Evolutionary conservation across 2,113 vertebrate genomes (phyloP), one percentile per base, ranked within the genome.

Genomic region (Choloepus hoffmanni): DNA sequence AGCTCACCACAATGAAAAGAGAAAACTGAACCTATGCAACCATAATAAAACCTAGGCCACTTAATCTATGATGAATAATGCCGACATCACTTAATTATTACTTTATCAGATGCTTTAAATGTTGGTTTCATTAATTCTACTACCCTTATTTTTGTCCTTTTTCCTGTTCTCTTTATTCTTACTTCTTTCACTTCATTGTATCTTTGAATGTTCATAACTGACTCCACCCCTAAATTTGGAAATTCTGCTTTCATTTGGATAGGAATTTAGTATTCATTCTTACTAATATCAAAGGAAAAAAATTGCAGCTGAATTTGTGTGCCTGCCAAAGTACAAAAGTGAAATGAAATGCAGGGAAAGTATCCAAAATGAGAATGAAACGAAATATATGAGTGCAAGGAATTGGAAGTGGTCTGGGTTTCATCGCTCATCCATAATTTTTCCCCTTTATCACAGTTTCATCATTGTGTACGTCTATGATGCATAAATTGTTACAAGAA

Each of bases 321-420:
- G 45, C 62, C 87, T 79, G 83, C 73, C 77, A 86, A 79, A 79
- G 78, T 43, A 86, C 70, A 91, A 87, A 96, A 74, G 53, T 33
- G 74, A 93, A 86, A 94, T 96, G 84, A 96, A 97, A 97, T n/a
- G 33, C 43, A 95, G 50, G 70, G 82, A 96, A 88, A 2, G 58
- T 30, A 68, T 73, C 90, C 96, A 94, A 97, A 95, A 77, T 45
- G 50, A 92, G 36, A 91, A 95, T 85, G 53, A 91, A 89, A 90
- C 81, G 45, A 63, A 81, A 63, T 9, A 30, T 28, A 48, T 1
- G 28, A 74, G 43, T 81, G 15, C 36, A 68, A 5, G 5, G 86
- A 85, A 40, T 3, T 85, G 21, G 36, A 95, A 90, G 77, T 60
- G 2, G 2, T 85, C 91, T 26, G 36, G 92, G 81, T 92, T 94